A percentile compares a stretch with the other conserved stretches of the same genome.
Conservation (phyloP, 1,140 invertebrate species). For the Dufourea novaeangliae region DNA sequence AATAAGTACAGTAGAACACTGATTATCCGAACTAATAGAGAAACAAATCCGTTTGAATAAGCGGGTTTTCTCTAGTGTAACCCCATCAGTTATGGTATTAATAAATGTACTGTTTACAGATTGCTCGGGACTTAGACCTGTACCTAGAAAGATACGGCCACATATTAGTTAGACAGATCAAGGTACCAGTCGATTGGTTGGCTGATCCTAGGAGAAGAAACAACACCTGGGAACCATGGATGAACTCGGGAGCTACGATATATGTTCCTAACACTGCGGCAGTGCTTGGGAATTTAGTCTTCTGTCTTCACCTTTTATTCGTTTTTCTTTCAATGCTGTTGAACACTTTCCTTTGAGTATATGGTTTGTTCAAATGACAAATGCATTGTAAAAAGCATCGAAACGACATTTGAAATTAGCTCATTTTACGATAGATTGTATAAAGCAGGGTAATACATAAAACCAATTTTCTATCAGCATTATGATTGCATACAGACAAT, state of each 20-base stretch:
- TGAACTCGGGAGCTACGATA: constrained; percentile 49
- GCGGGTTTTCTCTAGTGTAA: too few species aligned
- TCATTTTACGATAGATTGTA: not conserved
- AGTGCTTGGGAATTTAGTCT: constrained; percentile 59
- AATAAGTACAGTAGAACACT: too few species aligned
- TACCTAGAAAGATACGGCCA: constrained; percentile 75
- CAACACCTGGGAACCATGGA: constrained; percentile 81
- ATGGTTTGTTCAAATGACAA: constrained; percentile 18
- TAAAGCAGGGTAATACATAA: not conserved
- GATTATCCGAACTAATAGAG: too few species aligned
- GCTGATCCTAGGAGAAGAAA: constrained; percentile 80
- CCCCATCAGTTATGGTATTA: too few species aligned
- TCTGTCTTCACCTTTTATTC: constrained; percentile 69
- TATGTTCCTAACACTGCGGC: constrained; percentile 67
- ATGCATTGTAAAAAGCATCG: not conserved
- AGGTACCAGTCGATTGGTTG: constrained; percentile 72
- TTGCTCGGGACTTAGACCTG: constrained; percentile 75
- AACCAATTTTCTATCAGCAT: not conserved
- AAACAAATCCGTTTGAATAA: too few species aligned
- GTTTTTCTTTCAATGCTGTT: constrained; percentile 61
- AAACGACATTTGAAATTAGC: not conserved
- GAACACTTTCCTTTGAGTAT: constrained; percentile 63
- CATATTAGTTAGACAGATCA: constrained; percentile 72
- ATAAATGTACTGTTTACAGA: constrained; percentile 53
- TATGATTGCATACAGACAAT: not conserved